phyloP scores from a whole-genome alignment of 2,888 invertebrate genomes.

The Ophion ellenae region DNA sequence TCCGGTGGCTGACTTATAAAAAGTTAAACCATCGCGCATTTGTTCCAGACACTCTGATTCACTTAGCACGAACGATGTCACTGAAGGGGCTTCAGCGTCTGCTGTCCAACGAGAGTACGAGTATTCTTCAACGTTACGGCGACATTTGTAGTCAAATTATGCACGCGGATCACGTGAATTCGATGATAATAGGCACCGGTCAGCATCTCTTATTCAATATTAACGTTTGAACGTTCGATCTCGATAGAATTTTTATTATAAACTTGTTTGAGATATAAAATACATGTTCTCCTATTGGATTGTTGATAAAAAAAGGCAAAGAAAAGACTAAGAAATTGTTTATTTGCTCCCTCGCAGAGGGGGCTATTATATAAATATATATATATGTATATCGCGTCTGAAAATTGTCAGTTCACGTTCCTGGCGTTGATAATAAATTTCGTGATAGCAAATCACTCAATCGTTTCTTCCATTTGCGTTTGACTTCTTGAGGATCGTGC shows the following conservation, averaged over 20 bases:
- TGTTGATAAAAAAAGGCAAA: constrained; percentile 29
- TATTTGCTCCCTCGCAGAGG: constrained; percentile 32
- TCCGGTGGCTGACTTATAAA: not conserved
- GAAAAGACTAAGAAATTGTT: constrained; percentile 16
- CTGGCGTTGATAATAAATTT: constrained; percentile 47
- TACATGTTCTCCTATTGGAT: constrained; percentile 61
- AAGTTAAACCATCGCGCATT: not conserved
- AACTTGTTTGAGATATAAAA: constrained; percentile 61
- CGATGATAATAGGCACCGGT: constrained; percentile 82
- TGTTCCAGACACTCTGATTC: constrained; percentile 79
- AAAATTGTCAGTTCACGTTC: constrained; percentile 45
- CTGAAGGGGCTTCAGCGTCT: constrained; percentile 80
- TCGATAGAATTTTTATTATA: constrained; percentile 55
- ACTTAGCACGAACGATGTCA: constrained; percentile 80
- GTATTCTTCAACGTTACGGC: constrained; percentile 79
- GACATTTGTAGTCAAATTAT: constrained; percentile 82
- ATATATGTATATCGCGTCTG: constrained; percentile 41
- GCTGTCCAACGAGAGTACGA: constrained; percentile 80
- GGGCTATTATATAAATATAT: constrained; percentile 31
- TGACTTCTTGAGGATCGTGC: constrained; percentile 77
- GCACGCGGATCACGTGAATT: constrained; percentile 82
- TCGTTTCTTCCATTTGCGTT: constrained; percentile 75
- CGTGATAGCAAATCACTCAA: constrained; percentile 61
- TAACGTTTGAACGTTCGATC: constrained; percentile 72
- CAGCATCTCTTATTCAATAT: constrained; percentile 81